phyloP scores from a whole-genome alignment of 2,113 vertebrate genomes.

The Vanacampus margaritifer region DNA sequence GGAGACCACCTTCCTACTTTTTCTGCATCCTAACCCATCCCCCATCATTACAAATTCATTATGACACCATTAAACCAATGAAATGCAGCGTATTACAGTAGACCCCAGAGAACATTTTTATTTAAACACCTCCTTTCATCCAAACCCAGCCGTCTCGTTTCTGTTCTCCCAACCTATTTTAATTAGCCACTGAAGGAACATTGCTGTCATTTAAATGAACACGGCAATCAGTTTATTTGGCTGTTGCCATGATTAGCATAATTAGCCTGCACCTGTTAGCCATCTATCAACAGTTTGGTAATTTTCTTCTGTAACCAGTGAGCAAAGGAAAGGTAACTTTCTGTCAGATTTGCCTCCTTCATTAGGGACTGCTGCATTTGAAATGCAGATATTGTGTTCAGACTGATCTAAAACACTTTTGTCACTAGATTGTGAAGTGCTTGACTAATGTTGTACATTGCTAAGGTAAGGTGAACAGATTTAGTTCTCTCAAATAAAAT shows the following conservation, averaged over 20 bases:
- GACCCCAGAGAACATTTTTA: constrained; percentile 62
- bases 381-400: constrained; percentile 30
- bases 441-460: constrained; percentile 9
- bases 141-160: constrained; percentile 47
- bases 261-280: constrained; percentile 72
- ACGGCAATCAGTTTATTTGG: constrained; percentile 74
- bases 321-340: constrained; percentile 41
- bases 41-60: constrained; percentile 71
- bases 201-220: constrained; percentile 74
- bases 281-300: constrained; percentile 67
- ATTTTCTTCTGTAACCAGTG: constrained; percentile 57
- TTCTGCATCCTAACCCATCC: constrained; percentile 36
- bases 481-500: constrained; percentile 2
- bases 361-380: constrained; percentile 36
- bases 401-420: constrained; percentile 7
- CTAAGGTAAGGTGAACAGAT: constrained; percentile 39
- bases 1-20: constrained; percentile 2
- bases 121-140: constrained; percentile 61
- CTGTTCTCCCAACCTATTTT: constrained; percentile 54
- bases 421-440: constrained; percentile 14
- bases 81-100: constrained; percentile 63
- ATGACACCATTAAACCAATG: constrained; percentile 70
- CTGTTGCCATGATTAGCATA: constrained; percentile 69
- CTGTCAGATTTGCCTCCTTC: constrained; percentile 50
- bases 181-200: constrained; percentile 71